Conservation (phyloP, 2,888 invertebrate species). For the Anthoptus insignis region DNA sequence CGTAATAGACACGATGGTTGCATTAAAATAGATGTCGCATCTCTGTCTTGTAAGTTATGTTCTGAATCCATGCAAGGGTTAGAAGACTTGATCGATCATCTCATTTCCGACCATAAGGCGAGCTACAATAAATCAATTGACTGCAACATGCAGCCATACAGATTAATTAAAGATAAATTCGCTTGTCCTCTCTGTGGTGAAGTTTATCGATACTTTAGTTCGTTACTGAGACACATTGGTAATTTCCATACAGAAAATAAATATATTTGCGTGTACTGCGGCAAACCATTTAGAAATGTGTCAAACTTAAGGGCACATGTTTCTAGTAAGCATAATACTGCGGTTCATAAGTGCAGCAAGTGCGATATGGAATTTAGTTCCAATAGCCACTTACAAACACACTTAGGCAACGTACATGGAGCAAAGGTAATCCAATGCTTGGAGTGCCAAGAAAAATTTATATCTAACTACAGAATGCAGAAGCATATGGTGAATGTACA, state of each 20-base stretch:
- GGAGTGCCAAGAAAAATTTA: slow-evolving; percentile 68
- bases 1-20: slow-evolving; percentile 66
- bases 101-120: slow-evolving; percentile 61
- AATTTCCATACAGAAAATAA: slow-evolving; percentile 66
- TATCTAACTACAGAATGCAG: slow-evolving; percentile 64
- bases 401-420: slow-evolving; percentile 66
- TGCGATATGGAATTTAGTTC: slow-evolving; percentile 61
- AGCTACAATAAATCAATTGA: slow-evolving; percentile 59
- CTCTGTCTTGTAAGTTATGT: slow-evolving; percentile 67
- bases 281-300: slow-evolving; percentile 65
- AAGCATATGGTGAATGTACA: slow-evolving; percentile 66
- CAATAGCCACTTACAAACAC: slow-evolving; percentile 58
- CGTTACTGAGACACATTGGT: slow-evolving; percentile 66
- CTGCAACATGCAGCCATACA: slow-evolving; percentile 61
- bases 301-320: slow-evolving; percentile 69
- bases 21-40: slow-evolving; percentile 71
- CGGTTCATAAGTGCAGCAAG: slow-evolving; percentile 58
- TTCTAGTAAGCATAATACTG: slow-evolving; percentile 59
- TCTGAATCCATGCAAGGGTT: slow-evolving; percentile 58
- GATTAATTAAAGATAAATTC: slow-evolving; percentile 65
- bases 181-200: slow-evolving; percentile 67
- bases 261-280: slow-evolving; percentile 69
- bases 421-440: slow-evolving; percentile 62
- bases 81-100: slow-evolving; percentile 59
- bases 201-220: slow-evolving; percentile 64